Evolutionary conservation across 2,888 invertebrate genomes (phyloP).

Genomic region (Synanthedon formicaeformis): DNA sequence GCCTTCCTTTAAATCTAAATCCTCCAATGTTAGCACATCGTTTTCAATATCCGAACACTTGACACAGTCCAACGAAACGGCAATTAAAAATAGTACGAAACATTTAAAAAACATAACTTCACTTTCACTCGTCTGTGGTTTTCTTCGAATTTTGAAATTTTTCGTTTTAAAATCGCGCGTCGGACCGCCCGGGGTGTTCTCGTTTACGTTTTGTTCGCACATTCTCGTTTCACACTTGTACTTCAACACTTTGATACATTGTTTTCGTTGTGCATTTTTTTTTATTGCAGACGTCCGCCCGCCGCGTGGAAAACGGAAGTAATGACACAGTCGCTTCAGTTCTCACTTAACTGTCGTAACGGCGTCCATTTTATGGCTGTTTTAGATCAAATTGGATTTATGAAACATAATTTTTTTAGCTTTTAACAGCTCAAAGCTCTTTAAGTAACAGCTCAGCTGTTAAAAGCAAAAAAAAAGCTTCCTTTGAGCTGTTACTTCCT

Average conservation of each 20-base stretch:
- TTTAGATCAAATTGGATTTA: no score
- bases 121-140: conserved; percentile 10
- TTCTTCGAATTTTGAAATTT: conserved; percentile 50
- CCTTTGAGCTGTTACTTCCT: no score
- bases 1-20: conserved; percentile 44
- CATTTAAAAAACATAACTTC: conserved; percentile 14
- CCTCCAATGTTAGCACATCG: conserved; percentile 55
- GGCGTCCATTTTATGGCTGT: no score
- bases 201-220: conserved; percentile 32
- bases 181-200: conserved; percentile 28
- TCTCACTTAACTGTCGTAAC: conserved; percentile 39
- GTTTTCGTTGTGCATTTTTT: conserved; percentile 5
- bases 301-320: conserved; percentile 54
- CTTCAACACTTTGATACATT: conserved; percentile 20
- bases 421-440: no score
- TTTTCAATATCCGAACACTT: conserved; percentile 45
- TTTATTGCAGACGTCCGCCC: conserved; percentile 33
- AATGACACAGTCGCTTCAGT: conserved; percentile 32
- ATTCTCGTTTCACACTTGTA: conserved; percentile 19
- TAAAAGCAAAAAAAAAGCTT: no score
- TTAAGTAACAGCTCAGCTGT: no score
- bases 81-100: conserved; percentile 22
- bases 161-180: conserved; percentile 33
- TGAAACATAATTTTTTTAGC: no score
- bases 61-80: conserved; percentile 21